phyloP scores from a whole-genome alignment of 2,797 vertebrate genomes.

The Sebastes kiyomatsui region DNA sequence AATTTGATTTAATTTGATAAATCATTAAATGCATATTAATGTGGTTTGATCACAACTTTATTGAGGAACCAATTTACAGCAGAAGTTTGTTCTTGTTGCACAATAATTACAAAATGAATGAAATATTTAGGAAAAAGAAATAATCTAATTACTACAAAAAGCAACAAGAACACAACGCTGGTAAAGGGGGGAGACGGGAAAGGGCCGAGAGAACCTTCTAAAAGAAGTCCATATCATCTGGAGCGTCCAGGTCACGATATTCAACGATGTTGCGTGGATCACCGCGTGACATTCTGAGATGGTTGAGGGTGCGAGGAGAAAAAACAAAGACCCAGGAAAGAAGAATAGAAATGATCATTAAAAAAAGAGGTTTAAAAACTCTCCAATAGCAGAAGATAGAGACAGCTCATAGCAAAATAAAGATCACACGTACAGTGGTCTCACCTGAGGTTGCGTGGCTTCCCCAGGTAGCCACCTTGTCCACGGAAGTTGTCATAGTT shows the following conservation, averaged over 20 bases:
- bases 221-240: slow-evolving; percentile 94
- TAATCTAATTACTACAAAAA: slow-evolving; percentile 16
- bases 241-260: slow-evolving; percentile 93
- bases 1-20: background rate
- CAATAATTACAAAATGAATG: slow-evolving; percentile 48
- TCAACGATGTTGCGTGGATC: slow-evolving; percentile 95
- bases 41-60: slow-evolving; percentile 61
- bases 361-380: background rate
- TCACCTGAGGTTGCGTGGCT: slow-evolving; percentile 90
- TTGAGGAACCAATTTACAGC: slow-evolving; percentile 60
- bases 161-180: slow-evolving; percentile 20
- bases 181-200: background rate
- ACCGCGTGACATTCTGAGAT: slow-evolving; percentile 88
- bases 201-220: slow-evolving; percentile 64
- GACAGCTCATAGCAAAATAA: slow-evolving; percentile 22
- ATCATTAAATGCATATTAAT: slow-evolving; percentile 1
- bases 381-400: background rate
- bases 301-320: background rate
- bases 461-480: slow-evolving; percentile 89
- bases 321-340: background rate
- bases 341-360: background rate
- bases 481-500: slow-evolving; percentile 93
- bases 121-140: slow-evolving; percentile 27
- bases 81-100: slow-evolving; percentile 35
- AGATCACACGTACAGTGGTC: slow-evolving; percentile 55